Base-by-base conservation (phyloP, 2,113 vertebrate genomes). In the Pseudorhombus dupliciocellatus region DNA sequence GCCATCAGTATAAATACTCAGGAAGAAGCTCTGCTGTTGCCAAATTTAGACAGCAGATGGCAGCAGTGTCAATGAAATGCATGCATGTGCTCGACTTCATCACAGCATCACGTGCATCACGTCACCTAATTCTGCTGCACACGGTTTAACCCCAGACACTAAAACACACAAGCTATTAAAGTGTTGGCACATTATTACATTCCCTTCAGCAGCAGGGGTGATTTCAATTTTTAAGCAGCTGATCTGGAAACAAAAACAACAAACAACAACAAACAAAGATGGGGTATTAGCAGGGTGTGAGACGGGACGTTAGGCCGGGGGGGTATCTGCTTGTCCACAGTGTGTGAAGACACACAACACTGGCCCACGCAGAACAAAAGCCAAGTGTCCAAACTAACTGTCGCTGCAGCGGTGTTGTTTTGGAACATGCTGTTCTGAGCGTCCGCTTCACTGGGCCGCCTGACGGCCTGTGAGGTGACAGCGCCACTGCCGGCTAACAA, bases 401-500 rank as follows among this genome's bases (percentile, higher is more conserved):
- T 81, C 42, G 46, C 28, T 57, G 78, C 2, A 20, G 16, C 51
- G 68, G 5, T 48, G 74, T 69, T 84, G 74, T 71, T 84, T 67
- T 83, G 75, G 87, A 55, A 87, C 88, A 66, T 25, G 12, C 30
- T 88, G 89, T 89, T 84, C 86, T 83, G 44, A 59, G 66, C 76
- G 81, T 89, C 81, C 56, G 84, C 86, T 77, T 81, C 66, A 53
- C 51, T 58, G 75, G 64, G 7, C 24, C 2, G 21, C 52, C 25
- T 81, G 86, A 91, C 3, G 40, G 4, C 18, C 59, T 5, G 44
- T 1, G 71, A 86, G 75, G 48, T 44, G 90, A 86, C 90, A 82
- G 59, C 28, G 58, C 60, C 55, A 50, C 75, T 48, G 74, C 21
- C 8, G 16, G 52, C 64, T 78, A 85, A 87, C 86, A 55, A 87